phyloP scores from a whole-genome alignment of 2,888 invertebrate species.

The Gymnocheta viridis region DNA sequence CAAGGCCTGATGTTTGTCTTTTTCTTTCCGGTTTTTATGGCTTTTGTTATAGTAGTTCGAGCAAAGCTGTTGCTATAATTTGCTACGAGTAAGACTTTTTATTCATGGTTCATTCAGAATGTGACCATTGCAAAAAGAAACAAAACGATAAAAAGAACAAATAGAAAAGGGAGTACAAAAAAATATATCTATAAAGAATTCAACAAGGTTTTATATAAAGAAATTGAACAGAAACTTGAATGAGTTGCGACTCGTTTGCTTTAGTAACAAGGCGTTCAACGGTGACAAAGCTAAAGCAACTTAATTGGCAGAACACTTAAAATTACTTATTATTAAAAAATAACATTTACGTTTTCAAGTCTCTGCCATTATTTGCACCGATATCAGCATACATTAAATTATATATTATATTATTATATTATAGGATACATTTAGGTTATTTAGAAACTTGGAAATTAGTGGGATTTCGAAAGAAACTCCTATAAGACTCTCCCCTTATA shows the following conservation, averaged over 20 bases:
- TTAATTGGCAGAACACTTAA: neutral
- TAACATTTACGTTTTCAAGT: neutral
- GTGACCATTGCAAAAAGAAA: neutral
- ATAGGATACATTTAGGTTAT: too few relatives aligned
- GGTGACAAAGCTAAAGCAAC: neutral
- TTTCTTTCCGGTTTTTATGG: constrained; percentile 20
- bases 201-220: constrained; percentile 1
- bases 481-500: too few relatives aligned
- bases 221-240: neutral
- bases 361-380: neutral
- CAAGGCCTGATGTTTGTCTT: constrained; percentile 42
- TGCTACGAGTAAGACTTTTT: neutral
- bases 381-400: too few relatives aligned
- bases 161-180: neutral
- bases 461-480: too few relatives aligned
- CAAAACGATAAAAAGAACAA: neutral
- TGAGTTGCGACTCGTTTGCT: neutral
- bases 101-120: neutral
- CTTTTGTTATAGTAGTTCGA: neutral
- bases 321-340: neutral
- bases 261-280: neutral
- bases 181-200: neutral
- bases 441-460: too few relatives aligned
- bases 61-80: neutral
- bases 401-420: too few relatives aligned